phyloP scores from a whole-genome alignment of 2,888 invertebrate species.

The Acleris sparsana region DNA sequence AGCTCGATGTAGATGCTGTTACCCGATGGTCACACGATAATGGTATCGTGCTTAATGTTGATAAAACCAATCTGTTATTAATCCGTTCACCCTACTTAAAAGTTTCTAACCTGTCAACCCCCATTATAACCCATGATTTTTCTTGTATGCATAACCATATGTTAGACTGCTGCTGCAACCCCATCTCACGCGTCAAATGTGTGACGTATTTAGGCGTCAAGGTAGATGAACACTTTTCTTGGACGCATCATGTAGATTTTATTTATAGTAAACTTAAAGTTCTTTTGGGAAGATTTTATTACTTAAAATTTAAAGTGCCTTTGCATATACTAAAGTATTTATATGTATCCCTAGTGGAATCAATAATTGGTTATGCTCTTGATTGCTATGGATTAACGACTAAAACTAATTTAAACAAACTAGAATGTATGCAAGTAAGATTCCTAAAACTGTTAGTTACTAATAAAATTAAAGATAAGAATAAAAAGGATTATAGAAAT shows the following conservation, averaged over 20 bases:
- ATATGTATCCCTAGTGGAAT: constrained; percentile 4
- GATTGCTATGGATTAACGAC: constrained; percentile 1
- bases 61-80: not conserved
- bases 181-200: not conserved
- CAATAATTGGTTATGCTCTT: not conserved
- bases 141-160: constrained; percentile 2
- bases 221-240: not conserved
- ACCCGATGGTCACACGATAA: constrained; percentile 1
- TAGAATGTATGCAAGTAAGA: constrained; percentile 2
- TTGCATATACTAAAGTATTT: not conserved
- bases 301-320: not conserved
- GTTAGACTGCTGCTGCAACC: not conserved
- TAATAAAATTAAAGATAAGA: constrained; percentile 2
- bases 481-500: not conserved
- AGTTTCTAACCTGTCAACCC: not conserved
- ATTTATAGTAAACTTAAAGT: not conserved
- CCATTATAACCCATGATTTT: constrained; percentile 3
- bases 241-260: constrained; percentile 4
- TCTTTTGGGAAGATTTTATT: not conserved
- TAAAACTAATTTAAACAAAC: constrained; percentile 1
- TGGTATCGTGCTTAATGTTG: not conserved
- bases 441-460: constrained; percentile 2
- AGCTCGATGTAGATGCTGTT: not conserved
- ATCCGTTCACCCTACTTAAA: not conserved
- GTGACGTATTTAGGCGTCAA: constrained; percentile 1